phyloP scores from a whole-genome alignment of 2,888 invertebrate species.

The Phyllotreta cruciferae region DNA sequence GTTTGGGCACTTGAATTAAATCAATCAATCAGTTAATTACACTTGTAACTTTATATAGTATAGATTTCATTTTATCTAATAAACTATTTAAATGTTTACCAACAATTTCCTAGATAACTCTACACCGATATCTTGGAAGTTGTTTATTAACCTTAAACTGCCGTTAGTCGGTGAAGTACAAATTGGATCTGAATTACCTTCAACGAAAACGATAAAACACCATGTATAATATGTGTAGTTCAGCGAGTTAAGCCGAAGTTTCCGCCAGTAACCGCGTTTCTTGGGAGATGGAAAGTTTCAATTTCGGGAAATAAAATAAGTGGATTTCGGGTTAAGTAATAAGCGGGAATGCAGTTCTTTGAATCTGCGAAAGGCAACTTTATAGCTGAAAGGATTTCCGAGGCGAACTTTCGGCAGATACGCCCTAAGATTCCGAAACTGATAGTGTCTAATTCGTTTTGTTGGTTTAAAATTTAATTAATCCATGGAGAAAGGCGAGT shows the following conservation, averaged over 20 bases:
- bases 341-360: slow-evolving; percentile 1
- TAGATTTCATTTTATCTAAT: too few relatives aligned
- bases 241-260: slow-evolving; percentile 3
- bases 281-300: slow-evolving; percentile 13
- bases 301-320: slow-evolving; percentile 11
- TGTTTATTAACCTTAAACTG: slow-evolving; percentile 5
- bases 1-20: too few relatives aligned
- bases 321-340: slow-evolving; percentile 3
- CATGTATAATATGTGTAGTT: slow-evolving; percentile 8
- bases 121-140: background rate
- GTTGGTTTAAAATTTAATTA: too few relatives aligned
- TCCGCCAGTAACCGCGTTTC: slow-evolving; percentile 14
- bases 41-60: too few relatives aligned
- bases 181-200: slow-evolving; percentile 11
- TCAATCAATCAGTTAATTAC: too few relatives aligned
- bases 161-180: background rate
- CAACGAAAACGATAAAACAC: slow-evolving; percentile 9
- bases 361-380: background rate
- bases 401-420: too few relatives aligned
- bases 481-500: too few relatives aligned
- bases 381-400: too few relatives aligned
- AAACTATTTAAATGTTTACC: too few relatives aligned
- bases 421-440: too few relatives aligned
- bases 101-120: slow-evolving; percentile 1
- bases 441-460: too few relatives aligned